These are phyloP conservation scores for Sinhomidia bicolor DNA, from an alignment of 2,888 invertebrate species.

Conservation along the genomic window DNA sequence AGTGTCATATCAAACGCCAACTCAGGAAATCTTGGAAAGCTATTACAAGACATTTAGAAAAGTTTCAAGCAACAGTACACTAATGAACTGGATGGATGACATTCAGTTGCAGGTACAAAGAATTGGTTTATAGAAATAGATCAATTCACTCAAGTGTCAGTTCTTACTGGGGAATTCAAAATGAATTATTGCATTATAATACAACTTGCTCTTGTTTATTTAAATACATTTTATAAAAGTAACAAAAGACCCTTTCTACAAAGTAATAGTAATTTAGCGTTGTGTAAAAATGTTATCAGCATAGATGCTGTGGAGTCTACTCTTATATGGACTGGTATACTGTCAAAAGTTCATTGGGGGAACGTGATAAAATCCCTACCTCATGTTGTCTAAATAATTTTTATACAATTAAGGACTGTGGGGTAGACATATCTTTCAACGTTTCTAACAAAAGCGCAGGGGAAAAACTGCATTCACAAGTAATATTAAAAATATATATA, in stretches of 20 bases:
- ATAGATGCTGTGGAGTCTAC: constrained; percentile 66
- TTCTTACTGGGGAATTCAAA: no score
- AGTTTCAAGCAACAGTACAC: not conserved
- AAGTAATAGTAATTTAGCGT: no score
- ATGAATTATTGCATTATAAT: not conserved
- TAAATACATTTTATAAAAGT: not conserved
- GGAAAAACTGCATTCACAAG: not conserved
- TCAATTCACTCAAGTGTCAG: no score
- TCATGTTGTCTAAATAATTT: constrained; percentile 51
- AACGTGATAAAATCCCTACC: constrained; percentile 20
- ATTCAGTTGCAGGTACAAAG: constrained; percentile 66
- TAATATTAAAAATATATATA: not conserved
- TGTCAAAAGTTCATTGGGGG: not conserved
- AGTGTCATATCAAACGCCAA: constrained; percentile 24
- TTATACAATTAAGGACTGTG: not conserved
- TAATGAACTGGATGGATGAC: constrained; percentile 51
- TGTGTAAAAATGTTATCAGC: not conserved
- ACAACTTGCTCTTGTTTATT: not conserved
- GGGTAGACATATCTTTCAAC: not conserved
- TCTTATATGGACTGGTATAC: constrained; percentile 51
- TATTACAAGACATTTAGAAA: constrained; percentile 45
- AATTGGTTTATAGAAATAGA: no score
- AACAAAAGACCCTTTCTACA: no score
- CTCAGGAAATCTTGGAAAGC: constrained; percentile 30
- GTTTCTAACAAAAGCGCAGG: not conserved